Evolutionary conservation across 2,888 invertebrate genomes (phyloP), one percentile per base, ranked within the genome.

Genomic region (Phymatocera aterrima): DNA sequence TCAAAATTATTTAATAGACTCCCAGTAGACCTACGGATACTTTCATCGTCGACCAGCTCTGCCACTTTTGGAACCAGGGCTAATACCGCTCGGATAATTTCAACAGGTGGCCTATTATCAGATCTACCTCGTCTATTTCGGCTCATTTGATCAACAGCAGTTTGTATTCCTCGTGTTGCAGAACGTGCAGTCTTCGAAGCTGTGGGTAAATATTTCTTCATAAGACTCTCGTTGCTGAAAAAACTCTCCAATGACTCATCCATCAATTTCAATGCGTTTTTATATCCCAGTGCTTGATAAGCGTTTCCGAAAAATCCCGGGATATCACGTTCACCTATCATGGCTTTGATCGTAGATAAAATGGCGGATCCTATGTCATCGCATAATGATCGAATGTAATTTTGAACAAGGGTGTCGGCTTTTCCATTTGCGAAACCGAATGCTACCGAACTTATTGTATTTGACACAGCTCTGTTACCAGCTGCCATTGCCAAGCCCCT

Each of bases 381-480:
- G 34, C 79, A 77, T 48, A 81, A 75, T 61, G 37, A 48, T 65
- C 79, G 57, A 37, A 82, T 64, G 37, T 80, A 43, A 4, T 80
- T 78, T 37, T 81, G 75, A 54, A 82, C 37, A 8, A 80, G 15
- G 12, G n/a, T 3, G 77, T 79, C 79, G 72, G 80, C 37, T 31
- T 65, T 60, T 64, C 46, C 79, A 34, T 78, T 77, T 3, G 68
- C 74, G n/a, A 79, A 28, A n/a, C 78, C 79, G 61, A 77, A 60
- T 60, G 72, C 61, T 54, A 82, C 18, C 5, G 72, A 79, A 81
- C 77, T 75, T 24, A 79, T 57, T 34, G 79, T 48, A 78, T 82
- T 79, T 12, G 34, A 24, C 43, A 72, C 48, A 78, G 80, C 54
- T 37, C 77, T 77, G 46, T 80, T 80, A 31, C 37, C 65, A 15